Conservation (phyloP, 2,113 vertebrate species). For the Sinocyclocheilus maitianheensis region DNA sequence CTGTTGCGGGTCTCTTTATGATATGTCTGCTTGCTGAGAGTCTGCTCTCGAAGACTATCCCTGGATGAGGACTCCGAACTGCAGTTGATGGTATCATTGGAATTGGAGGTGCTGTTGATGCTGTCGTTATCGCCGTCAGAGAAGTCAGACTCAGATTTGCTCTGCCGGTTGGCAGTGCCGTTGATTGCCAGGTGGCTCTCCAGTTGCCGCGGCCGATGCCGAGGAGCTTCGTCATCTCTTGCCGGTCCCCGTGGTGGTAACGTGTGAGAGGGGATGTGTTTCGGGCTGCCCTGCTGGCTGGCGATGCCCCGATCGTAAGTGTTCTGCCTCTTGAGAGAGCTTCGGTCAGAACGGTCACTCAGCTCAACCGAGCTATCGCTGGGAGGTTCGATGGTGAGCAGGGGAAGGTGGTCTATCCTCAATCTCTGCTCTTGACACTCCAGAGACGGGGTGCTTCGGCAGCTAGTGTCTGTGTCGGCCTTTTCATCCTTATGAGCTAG, state of each 20-base stretch:
- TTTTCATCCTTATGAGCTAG: conserved; percentile 90
- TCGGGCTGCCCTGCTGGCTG: conserved; percentile 88
- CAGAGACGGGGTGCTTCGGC: conserved; percentile 89
- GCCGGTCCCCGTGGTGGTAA: conserved; percentile 80
- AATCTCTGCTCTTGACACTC: conserved; percentile 88
- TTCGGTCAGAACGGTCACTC: conserved; percentile 90
- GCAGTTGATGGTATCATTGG: conserved; percentile 97
- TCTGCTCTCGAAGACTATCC: conserved; percentile 94
- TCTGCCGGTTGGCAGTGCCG: conserved; percentile 89
- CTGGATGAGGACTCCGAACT: conserved; percentile 95
- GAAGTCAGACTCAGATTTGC: conserved; percentile 95
- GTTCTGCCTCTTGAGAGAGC: conserved; percentile 86
- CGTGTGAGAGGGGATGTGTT: conserved; percentile 79
- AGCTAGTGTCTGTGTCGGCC: conserved; percentile 87
- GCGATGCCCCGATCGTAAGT: conserved; percentile 80
- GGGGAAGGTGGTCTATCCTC: conserved; percentile 86
- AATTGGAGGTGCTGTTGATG: conserved; percentile 97
- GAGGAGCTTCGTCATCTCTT: conserved; percentile 82
- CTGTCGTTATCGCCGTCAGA: conserved; percentile 97
- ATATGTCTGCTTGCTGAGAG: conserved; percentile 95
- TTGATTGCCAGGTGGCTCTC: conserved; percentile 93
- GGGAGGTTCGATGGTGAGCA: conserved; percentile 93
- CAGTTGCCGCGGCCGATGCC: conserved; percentile 81
- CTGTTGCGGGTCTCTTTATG: conserved; percentile 98
- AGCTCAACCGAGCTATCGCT: conserved; percentile 94